Evolutionary conservation across 2,797 vertebrate genomes (phyloP), one percentile per base, ranked within the genome.

Genomic region (Rhynchonycteris naso): DNA sequence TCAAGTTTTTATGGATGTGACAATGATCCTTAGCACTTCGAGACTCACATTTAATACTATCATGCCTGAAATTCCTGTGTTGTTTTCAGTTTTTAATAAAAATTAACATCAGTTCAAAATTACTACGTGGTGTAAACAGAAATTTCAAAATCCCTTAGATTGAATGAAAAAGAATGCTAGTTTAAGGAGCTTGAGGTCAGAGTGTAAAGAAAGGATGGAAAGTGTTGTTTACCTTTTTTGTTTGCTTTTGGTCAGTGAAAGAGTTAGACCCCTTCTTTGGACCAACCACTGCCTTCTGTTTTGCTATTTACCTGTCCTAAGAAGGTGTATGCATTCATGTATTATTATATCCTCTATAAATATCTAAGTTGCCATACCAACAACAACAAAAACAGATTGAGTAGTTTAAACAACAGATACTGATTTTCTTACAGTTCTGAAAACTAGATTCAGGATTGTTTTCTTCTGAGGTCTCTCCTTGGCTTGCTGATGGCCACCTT

Each of bases 401-500:
- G 2, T 58, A 1, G 5, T 4, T 74, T 76, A 58, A 54, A 43
- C 43, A 80, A 58, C 4, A 68, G 8, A 68, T 11, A 28, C 19
- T 28, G 66, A 50, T 65, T 79, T 87, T 56, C 21, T 30, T 16
- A 28, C 1, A 47, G 9, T 75, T 87, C 30, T 47, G 4, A 38
- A 79, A 38, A 15, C 8, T 18, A 5, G 7, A 13, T n/a, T 2
- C 33, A 89, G 7, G 6, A 59, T 22, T 28, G 14, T 9, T 63
- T 52, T 50, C 35, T 54, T 90, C 35, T 56, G 4, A 3, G 21
- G 4, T 3, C 7, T 50, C 4, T 59, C 2, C 10, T 61, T 63
- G 30, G 4, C 30, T 35, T n/a, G 19, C 3, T 50, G 0, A 16
- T 15, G n/a, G 2, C 3, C 4, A 0, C 19, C n/a, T 63, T 21